phyloP scores from a whole-genome alignment of 1,140 invertebrate genomes.

The Cylas formicarius region DNA sequence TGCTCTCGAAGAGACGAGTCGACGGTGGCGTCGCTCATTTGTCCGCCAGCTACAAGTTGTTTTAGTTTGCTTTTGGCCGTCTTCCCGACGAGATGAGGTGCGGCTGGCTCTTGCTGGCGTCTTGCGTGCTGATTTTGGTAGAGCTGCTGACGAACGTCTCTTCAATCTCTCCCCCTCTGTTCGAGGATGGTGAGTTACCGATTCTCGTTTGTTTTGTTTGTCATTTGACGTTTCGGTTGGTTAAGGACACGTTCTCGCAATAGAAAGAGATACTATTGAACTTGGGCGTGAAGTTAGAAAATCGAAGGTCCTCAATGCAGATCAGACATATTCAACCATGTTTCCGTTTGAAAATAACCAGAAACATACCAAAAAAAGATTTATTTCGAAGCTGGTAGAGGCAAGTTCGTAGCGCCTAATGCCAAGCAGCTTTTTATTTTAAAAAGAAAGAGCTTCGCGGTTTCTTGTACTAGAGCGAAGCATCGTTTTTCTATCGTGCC shows the following conservation, averaged over 20 bases:
- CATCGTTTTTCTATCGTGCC: no score
- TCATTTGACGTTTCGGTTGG: slow-evolving; percentile 3
- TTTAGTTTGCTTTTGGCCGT: slow-evolving; percentile 14
- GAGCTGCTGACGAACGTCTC: slow-evolving; percentile 29
- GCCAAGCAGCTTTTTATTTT: no score
- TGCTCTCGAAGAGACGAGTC: slow-evolving; percentile 18
- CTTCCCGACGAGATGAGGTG: slow-evolving; percentile 34
- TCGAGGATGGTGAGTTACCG: slow-evolving; percentile 41
- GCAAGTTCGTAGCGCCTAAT: no score
- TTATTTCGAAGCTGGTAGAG: no score
- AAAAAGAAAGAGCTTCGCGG: no score
- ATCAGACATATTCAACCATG: no score
- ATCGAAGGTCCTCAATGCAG: no score
- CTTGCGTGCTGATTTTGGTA: slow-evolving; percentile 33
- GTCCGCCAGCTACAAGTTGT: not conserved
- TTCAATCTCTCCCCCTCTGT: slow-evolving; percentile 34
- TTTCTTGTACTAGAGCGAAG: no score
- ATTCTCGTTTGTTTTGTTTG: slow-evolving; percentile 2
- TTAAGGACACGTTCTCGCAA: slow-evolving; percentile 4
- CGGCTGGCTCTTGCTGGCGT: slow-evolving; percentile 35
- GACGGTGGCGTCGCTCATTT: slow-evolving; percentile 3
- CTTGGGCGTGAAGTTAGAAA: no score
- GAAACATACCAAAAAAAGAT: no score
- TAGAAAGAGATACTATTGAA: no score
- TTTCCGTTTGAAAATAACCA: no score